Evolutionary conservation across 2,888 invertebrate genomes (phyloP).

Genomic region (Stenotaenia linearis): DNA sequence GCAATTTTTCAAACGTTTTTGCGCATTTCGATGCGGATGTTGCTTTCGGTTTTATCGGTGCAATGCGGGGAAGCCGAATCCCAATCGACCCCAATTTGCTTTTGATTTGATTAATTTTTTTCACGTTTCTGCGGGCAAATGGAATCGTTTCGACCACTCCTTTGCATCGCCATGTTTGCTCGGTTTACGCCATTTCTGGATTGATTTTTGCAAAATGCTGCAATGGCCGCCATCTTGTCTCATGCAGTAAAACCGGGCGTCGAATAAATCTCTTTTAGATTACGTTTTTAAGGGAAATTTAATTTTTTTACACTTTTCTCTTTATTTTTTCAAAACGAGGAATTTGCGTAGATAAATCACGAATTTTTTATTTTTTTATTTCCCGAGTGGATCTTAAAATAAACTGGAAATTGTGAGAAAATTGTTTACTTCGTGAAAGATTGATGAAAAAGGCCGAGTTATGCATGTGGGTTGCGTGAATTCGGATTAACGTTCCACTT

Average conservation of each 20-base stretch:
- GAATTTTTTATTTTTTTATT: too few species aligned
- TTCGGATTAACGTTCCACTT: not conserved
- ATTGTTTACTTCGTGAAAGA: too few species aligned
- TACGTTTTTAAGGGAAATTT: too few species aligned
- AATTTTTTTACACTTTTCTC: too few species aligned
- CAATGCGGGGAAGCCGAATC: not conserved
- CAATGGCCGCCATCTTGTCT: not conserved
- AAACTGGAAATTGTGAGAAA: too few species aligned
- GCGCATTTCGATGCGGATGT: too few species aligned
- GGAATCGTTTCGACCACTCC: not conserved
- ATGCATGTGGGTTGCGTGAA: not conserved
- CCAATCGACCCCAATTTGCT: not conserved
- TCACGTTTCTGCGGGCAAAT: too few species aligned
- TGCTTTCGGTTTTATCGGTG: too few species aligned
- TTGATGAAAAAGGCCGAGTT: not conserved
- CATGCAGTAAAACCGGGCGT: not conserved
- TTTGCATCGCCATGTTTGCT: not conserved
- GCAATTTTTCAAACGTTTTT: not conserved
- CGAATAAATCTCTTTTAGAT: not conserved
- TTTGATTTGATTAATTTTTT: too few species aligned
- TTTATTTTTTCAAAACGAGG: too few species aligned
- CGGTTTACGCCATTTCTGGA: not conserved
- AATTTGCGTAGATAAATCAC: not conserved
- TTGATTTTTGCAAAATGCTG: conserved; percentile 1
- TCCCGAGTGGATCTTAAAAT: too few species aligned